Conservation (phyloP, 2,113 vertebrate species). For the Buteo buteo region DNA sequence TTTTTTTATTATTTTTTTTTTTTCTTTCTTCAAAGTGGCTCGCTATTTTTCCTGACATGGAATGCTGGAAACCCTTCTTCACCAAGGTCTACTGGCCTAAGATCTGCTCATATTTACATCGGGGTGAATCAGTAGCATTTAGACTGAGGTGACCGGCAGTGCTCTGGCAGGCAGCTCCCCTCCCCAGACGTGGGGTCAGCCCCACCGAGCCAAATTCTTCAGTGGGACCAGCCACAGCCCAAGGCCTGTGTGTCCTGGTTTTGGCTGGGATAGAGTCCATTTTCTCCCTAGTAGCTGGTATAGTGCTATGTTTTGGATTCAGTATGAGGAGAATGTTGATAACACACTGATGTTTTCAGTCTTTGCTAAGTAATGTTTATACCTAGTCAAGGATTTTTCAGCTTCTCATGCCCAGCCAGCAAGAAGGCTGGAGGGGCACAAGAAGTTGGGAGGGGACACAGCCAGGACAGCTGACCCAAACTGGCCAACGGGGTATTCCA, state of each 20-base stretch:
- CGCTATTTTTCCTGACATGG: not conserved
- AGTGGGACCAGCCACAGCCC: not conserved
- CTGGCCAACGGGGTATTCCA: too few species aligned
- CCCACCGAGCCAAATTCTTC: not conserved
- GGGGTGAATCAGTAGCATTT: not conserved
- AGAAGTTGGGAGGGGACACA: too few species aligned
- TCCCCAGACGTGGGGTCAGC: accelerated
- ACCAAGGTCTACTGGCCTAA: not conserved
- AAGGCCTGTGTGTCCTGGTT: accelerated
- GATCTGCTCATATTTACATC: not conserved
- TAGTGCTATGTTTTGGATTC: too few species aligned
- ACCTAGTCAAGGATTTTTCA: too few species aligned
- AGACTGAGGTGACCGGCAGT: not conserved
- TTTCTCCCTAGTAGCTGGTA: too few species aligned
- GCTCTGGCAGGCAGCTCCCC: not conserved
- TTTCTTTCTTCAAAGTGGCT: not conserved
- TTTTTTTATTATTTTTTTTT: not conserved
- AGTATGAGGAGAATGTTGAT: too few species aligned
- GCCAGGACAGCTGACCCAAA: too few species aligned
- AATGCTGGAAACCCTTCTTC: not conserved
- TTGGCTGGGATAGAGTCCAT: too few species aligned
- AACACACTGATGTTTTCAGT: too few species aligned
- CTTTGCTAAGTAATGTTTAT: too few species aligned
- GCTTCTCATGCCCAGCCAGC: too few species aligned
- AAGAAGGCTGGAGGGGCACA: too few species aligned